Evolutionary conservation across 2,113 vertebrate species (phyloP).

Genomic region (Perccottus glenii): DNA sequence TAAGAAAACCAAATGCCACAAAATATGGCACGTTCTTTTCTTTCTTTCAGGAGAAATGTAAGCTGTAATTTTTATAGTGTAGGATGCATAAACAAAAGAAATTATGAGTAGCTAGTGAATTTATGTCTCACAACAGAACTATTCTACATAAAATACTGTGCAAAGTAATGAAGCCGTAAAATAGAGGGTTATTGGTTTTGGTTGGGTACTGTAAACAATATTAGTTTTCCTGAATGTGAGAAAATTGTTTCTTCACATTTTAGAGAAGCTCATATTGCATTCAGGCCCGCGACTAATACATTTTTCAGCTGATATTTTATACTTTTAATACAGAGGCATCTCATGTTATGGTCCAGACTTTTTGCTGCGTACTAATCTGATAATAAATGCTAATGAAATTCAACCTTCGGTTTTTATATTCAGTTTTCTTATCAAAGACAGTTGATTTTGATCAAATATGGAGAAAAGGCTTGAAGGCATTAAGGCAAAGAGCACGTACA

Average conservation of each 20-base stretch:
- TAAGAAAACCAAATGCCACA: slow-evolving; percentile 32
- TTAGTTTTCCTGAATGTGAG: slow-evolving; percentile 45
- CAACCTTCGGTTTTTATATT: slow-evolving; percentile 45
- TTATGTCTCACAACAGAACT: slow-evolving; percentile 24
- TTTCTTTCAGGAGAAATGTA: slow-evolving; percentile 5
- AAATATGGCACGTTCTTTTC: slow-evolving; percentile 16
- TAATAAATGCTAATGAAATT: slow-evolving; percentile 58
- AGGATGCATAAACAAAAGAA: slow-evolving; percentile 53
- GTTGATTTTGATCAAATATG: slow-evolving; percentile 50
- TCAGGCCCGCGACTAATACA: slow-evolving; percentile 12
- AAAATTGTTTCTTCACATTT: slow-evolving; percentile 39
- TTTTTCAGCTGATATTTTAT: slow-evolving; percentile 27
- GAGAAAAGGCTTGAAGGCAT: slow-evolving; percentile 14
- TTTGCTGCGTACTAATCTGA: slow-evolving; percentile 8
- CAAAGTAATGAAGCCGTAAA: slow-evolving; percentile 35
- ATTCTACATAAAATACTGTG: slow-evolving; percentile 28
- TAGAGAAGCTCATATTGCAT: slow-evolving; percentile 21
- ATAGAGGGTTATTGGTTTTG: slow-evolving; percentile 39
- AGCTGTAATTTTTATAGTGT: slow-evolving; percentile 38
- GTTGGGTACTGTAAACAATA: slow-evolving; percentile 41
- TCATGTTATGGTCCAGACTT: slow-evolving; percentile 19
- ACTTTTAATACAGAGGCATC: not conserved
- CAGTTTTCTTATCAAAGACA: slow-evolving; percentile 36
- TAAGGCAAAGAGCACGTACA: slow-evolving; percentile 14
- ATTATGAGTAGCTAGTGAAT: slow-evolving; percentile 33